Percentiles rank a stretch among this genome's conserved stretches.
Conservation (phyloP, 2,888 invertebrate genomes). For the Athripsodes cinereus region DNA sequence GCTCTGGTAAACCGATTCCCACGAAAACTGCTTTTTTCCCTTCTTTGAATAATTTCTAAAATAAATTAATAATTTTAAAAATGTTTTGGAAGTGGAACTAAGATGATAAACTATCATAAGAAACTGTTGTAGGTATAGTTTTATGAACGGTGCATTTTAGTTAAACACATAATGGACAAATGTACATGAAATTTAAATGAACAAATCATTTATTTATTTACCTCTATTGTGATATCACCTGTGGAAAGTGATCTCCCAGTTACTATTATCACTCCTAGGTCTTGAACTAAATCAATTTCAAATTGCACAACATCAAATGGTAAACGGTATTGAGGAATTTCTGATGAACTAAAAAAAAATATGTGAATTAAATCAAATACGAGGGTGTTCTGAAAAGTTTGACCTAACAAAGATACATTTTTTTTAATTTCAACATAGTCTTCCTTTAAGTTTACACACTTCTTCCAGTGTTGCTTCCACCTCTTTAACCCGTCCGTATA, state of each 20-base stretch:
- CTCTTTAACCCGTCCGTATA: too few species aligned
- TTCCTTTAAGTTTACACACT: too few species aligned
- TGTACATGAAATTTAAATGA: not conserved
- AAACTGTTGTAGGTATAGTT: too few species aligned
- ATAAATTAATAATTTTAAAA: conserved; percentile 4
- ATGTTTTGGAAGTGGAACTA: too few species aligned
- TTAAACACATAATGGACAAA: not conserved
- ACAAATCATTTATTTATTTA: too few species aligned
- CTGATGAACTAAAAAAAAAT: conserved; percentile 72
- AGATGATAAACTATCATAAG: too few species aligned
- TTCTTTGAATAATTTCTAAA: conserved; percentile 57
- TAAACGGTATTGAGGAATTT: conserved; percentile 95
- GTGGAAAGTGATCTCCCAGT: conserved; percentile 64
- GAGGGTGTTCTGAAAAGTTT: too few species aligned
- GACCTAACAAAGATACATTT: too few species aligned
- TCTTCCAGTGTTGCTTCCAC: too few species aligned
- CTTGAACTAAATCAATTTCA: conserved; percentile 85
- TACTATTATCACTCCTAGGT: conserved; percentile 87
- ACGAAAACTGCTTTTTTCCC: conserved; percentile 77
- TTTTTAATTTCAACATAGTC: too few species aligned
- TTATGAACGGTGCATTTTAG: not conserved
- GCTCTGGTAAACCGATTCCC: conserved; percentile 85
- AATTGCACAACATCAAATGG: conserved; percentile 90
- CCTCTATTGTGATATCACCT: conserved; percentile 67
- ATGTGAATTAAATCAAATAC: not conserved